Evolutionary conservation across 2,113 vertebrate genomes (phyloP), one percentile per base, ranked within the genome.

Genomic region (Lota lota): DNA sequence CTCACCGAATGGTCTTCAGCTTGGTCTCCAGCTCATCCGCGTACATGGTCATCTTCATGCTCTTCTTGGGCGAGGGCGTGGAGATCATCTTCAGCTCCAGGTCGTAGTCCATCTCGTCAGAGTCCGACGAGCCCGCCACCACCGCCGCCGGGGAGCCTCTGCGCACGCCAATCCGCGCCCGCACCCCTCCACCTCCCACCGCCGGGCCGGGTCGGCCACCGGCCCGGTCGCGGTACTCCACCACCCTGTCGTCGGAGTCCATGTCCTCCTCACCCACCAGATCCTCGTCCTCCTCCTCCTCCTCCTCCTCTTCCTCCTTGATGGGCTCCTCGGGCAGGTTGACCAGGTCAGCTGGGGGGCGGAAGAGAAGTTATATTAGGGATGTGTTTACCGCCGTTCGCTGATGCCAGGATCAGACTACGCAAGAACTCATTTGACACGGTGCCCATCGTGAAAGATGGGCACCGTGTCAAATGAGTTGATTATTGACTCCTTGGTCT

Each of bases 11-110:
- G 70, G 79, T 95, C 89, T 95, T 98, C 68, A 99, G 88, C 62
- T 95, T 94, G 0, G 89, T 93, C 64, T 99, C 96, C 65, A 99
- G 91, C 85, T 99, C 97, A 2, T 99, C 97, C 0, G 97, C 97
- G 65, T 99, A 99, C 97, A 99, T 99, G 0, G 97, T 99, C 97
- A 99, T 99, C 87, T 99, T 98, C 94, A 97, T 95, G 91, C 93
- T 98, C 78, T 98, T 99, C 83, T 99, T 99, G 19, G 96, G 97
- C 0, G 97, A 98, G 0, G 97, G 96, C 0, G 96, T 98, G 2
- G 97, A 98, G 67, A 99, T 99, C 97, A 99, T 99, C 87, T 98
- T 99, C 75, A 99, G 88, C 79, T 99, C 97, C 16, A 99, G 92
- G 75, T 99, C 97, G 36, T 99, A 99, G 89, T 99, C 97, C 97